Conservation (phyloP, 2,888 invertebrate genomes). For the Drosophila mayaguana region DNA sequence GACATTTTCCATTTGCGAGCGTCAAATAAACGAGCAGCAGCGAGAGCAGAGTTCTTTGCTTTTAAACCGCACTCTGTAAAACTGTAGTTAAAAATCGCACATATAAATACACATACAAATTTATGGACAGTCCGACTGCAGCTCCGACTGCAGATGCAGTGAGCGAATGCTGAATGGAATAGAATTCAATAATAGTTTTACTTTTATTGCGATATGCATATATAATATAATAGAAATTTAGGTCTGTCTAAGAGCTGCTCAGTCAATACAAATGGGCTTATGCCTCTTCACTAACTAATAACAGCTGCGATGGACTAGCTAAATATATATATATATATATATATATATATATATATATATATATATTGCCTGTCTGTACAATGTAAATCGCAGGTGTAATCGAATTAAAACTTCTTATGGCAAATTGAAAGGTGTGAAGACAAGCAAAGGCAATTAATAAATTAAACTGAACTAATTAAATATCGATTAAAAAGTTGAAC, state of each 20-base stretch:
- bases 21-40: slow-evolving; percentile 2
- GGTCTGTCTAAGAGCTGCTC: slow-evolving; percentile 10
- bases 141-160: background rate
- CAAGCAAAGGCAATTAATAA: background rate
- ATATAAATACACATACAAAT: slow-evolving; percentile 23
- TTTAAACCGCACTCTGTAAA: slow-evolving; percentile 19
- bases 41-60: slow-evolving; percentile 29
- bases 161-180: background rate
- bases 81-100: slow-evolving; percentile 45
- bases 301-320: background rate
- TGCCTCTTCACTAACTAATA: background rate
- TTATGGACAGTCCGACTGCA: slow-evolving; percentile 10
- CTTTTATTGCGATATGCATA: background rate
- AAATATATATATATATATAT: background rate
- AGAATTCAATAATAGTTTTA: background rate
- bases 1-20: slow-evolving; percentile 11
- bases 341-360: background rate
- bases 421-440: background rate
- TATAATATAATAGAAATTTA: background rate
- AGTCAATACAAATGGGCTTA: slow-evolving; percentile 9
- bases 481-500: background rate
- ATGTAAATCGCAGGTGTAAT: background rate
- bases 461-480: background rate
- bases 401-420: background rate
- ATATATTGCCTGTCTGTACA: background rate